phyloP scores from a whole-genome alignment of 2,797 vertebrate species.

The Gorsachius magnificus region DNA sequence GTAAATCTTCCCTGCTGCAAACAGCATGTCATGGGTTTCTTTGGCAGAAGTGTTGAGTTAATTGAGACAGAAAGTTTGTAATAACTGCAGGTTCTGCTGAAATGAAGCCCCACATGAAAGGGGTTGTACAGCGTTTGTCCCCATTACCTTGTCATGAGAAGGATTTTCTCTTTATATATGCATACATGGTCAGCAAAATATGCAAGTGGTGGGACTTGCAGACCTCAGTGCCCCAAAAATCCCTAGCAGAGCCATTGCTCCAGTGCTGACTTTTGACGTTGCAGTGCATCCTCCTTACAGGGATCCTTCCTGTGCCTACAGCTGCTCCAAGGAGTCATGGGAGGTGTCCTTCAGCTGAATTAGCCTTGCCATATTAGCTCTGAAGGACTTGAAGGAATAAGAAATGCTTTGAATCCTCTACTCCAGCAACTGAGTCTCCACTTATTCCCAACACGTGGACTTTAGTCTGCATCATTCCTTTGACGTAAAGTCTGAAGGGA shows the following conservation, averaged over 20 bases:
- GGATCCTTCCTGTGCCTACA: not conserved
- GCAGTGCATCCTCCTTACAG: not conserved
- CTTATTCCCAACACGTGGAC: not conserved
- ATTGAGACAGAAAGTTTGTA: constrained; percentile 18
- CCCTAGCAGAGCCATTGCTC: not conserved
- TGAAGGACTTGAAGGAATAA: not conserved
- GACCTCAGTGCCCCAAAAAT: not conserved
- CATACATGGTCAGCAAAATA: not conserved
- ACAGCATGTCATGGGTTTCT: not conserved
- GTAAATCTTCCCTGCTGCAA: constrained; percentile 6
- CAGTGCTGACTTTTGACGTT: not conserved
- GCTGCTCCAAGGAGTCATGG: not conserved
- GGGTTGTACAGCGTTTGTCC: not conserved
- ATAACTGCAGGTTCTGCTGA: not conserved
- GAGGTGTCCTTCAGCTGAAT: not conserved
- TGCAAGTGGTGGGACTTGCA: not conserved
- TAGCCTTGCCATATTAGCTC: not conserved
- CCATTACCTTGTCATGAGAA: not conserved
- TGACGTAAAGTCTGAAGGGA: not conserved
- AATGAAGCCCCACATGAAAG: not conserved
- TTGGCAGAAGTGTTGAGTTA: constrained; percentile 35
- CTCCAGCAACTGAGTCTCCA: not conserved
- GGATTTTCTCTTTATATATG: not conserved
- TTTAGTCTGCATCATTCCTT: not conserved
- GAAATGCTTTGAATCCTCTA: not conserved